phyloP scores from a whole-genome alignment of 2,113 vertebrate genomes.

The Macrotus californicus region DNA sequence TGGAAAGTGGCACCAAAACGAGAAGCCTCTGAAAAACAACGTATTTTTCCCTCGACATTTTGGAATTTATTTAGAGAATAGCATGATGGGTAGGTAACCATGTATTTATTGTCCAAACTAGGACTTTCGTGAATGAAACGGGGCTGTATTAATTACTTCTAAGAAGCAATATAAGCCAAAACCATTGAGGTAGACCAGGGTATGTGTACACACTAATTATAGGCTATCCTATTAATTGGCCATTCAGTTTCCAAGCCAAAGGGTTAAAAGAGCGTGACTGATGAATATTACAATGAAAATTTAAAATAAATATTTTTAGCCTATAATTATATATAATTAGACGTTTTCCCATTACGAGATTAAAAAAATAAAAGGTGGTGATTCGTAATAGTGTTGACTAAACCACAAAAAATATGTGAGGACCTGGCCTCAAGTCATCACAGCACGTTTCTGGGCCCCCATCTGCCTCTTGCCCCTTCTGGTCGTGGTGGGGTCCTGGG shows the following conservation, averaged over 20 bases:
- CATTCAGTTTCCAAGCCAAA: background rate
- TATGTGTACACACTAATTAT: background rate
- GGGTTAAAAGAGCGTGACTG: background rate
- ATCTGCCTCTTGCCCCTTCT: background rate
- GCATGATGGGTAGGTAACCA: background rate
- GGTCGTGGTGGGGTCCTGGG: background rate
- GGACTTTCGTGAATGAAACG: background rate
- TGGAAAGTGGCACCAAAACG: constrained; percentile 17
- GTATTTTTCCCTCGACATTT: background rate
- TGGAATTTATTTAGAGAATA: background rate
- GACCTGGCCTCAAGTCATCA: too few relatives aligned
- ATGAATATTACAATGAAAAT: background rate
- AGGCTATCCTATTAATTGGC: background rate
- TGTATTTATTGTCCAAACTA: background rate
- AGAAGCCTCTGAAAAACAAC: constrained; percentile 10
- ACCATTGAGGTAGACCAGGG: background rate
- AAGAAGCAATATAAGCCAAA: background rate
- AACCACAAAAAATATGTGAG: background rate
- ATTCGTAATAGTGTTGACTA: background rate
- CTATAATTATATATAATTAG: background rate
- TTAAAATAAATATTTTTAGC: background rate
- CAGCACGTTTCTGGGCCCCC: background rate
- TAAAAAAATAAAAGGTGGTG: background rate
- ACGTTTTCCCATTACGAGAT: background rate
- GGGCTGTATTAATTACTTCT: background rate